Conservation (phyloP, 2,888 invertebrate genomes). For the Eucriotettix oculatus region DNA sequence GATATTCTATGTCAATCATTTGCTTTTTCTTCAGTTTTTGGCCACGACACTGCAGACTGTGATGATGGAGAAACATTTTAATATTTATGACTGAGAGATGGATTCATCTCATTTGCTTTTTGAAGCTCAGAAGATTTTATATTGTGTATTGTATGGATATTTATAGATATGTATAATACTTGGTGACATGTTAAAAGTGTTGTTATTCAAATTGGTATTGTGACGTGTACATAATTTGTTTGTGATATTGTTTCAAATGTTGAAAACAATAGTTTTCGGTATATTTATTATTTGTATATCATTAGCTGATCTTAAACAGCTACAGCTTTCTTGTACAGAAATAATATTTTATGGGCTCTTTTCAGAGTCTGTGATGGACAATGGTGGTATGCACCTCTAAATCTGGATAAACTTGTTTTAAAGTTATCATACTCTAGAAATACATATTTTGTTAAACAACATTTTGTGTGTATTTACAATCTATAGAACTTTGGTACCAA, state of each 20-base stretch:
- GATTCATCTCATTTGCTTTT: background rate
- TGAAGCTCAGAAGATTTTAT: background rate
- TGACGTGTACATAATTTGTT: background rate
- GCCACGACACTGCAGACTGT: conserved; percentile 73
- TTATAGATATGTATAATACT: background rate
- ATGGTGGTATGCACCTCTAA: no score
- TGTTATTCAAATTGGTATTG: background rate
- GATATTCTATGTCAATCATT: conserved; percentile 8
- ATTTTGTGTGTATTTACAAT: no score
- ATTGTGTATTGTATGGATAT: no score
- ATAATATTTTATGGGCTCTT: no score
- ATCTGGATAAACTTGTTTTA: no score
- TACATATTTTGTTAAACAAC: no score
- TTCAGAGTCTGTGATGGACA: no score
- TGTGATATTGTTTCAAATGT: background rate
- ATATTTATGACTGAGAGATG: background rate
- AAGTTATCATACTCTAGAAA: no score
- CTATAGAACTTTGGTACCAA: no score
- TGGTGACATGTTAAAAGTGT: background rate
- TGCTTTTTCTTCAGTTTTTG: conserved; percentile 56
- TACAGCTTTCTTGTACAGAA: no score
- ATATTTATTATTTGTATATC: no score
- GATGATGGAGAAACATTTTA: conserved; percentile 73
- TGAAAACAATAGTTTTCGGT: background rate
- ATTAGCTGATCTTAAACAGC: no score